Conservation (phyloP, 2,888 invertebrate species). For the Melanostoma mellinum region DNA sequence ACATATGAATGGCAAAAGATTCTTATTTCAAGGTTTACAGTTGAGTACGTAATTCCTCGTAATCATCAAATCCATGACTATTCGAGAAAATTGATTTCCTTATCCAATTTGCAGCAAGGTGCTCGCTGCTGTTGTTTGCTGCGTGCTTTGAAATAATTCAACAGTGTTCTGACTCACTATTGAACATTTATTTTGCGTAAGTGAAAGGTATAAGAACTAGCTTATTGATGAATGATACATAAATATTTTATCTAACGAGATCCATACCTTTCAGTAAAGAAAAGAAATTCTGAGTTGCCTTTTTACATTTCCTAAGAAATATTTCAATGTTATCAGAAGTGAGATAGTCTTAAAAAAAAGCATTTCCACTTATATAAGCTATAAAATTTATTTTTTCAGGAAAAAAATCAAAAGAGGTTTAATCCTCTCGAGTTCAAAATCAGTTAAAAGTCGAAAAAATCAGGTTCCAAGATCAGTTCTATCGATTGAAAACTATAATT, state of each 20-base stretch:
- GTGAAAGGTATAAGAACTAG: slow-evolving; percentile 3
- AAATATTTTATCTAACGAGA: slow-evolving; percentile 33
- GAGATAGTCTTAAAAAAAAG: too few relatives aligned
- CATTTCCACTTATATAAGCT: too few relatives aligned
- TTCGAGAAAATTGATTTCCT: slow-evolving; percentile 37
- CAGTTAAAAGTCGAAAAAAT: too few relatives aligned
- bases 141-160: neutral
- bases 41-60: slow-evolving; percentile 17
- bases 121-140: neutral
- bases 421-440: too few relatives aligned
- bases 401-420: too few relatives aligned
- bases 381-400: too few relatives aligned
- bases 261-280: neutral
- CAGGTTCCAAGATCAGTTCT: too few relatives aligned
- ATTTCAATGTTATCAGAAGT: too few relatives aligned
- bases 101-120: neutral
- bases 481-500: too few relatives aligned
- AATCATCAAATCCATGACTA: slow-evolving; percentile 36
- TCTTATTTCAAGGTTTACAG: slow-evolving; percentile 26
- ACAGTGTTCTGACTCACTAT: neutral
- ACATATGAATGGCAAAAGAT: slow-evolving; percentile 8
- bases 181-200: slow-evolving; percentile 22
- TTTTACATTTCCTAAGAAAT: too few relatives aligned
- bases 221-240: slow-evolving; percentile 22
- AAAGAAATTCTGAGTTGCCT: neutral